phyloP scores from a whole-genome alignment of 2,113 vertebrate species.

The Callithrix jacchus region DNA sequence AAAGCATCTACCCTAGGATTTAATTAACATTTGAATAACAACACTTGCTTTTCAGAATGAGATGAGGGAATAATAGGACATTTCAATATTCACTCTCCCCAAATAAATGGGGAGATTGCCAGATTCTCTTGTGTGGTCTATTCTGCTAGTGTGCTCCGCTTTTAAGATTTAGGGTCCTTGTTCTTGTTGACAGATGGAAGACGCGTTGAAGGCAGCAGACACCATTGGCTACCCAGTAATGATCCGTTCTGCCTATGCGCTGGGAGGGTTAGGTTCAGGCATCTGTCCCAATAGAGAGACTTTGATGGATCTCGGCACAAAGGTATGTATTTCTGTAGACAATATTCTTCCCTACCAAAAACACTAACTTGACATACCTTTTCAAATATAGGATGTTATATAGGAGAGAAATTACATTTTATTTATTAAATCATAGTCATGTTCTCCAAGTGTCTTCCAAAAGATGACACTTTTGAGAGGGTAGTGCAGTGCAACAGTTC shows the following conservation, averaged over 20 bases:
- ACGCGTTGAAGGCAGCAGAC: slow-evolving; percentile 92
- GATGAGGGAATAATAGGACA: background rate
- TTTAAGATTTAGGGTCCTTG: background rate
- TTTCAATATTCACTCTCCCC: background rate
- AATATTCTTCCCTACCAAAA: background rate
- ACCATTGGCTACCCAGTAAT: slow-evolving; percentile 95
- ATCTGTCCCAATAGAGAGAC: slow-evolving; percentile 89
- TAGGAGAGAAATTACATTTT: background rate
- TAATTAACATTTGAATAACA: background rate
- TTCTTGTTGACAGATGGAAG: slow-evolving; percentile 86
- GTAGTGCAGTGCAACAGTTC: background rate
- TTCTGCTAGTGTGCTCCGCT: background rate
- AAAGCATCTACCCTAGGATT: background rate
- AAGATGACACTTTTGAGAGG: background rate
- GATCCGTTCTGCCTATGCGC: slow-evolving; percentile 95
- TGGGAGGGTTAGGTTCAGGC: slow-evolving; percentile 95
- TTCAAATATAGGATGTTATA: background rate
- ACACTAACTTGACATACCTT: background rate
- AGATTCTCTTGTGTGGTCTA: background rate
- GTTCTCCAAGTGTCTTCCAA: background rate
- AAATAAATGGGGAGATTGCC: background rate
- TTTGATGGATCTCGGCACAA: slow-evolving; percentile 89
- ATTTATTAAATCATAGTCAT: slow-evolving; percentile 1
- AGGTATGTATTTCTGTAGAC: slow-evolving; percentile 82
- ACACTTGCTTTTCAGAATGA: background rate